A percentile compares a stretch with the other conserved stretches of the same genome.
Conservation (phyloP, 2,113 vertebrate genomes). For the Choloepus hoffmanni region DNA sequence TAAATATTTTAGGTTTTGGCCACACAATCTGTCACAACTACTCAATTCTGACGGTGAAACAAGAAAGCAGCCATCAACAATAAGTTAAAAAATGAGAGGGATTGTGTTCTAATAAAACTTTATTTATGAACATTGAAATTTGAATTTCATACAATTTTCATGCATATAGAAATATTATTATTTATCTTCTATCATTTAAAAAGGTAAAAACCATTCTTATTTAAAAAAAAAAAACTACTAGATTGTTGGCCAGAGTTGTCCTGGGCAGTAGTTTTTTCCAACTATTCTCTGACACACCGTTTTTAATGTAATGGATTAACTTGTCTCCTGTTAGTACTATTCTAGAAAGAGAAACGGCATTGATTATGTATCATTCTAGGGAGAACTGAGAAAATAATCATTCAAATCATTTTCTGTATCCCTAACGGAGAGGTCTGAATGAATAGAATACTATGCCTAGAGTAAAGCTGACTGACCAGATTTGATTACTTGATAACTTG, state of each 20-base stretch:
- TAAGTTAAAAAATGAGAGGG: constrained; percentile 36
- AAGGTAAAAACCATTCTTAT: not conserved
- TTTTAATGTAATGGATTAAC: not conserved
- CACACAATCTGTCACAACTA: constrained; percentile 33
- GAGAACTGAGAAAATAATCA: constrained; percentile 36
- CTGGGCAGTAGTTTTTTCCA: constrained; percentile 17
- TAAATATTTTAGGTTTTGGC: constrained; percentile 11
- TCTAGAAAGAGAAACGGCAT: not conserved
- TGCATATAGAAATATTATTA: not conserved
- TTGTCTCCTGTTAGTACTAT: not conserved
- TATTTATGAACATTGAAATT: constrained; percentile 26
- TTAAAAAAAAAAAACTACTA: not conserved
- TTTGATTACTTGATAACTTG: constrained; percentile 17
- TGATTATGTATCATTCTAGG: not conserved
- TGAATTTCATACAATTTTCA: constrained; percentile 50
- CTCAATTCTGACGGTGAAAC: not conserved
- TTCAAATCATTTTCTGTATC: not conserved
- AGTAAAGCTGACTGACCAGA: not conserved
- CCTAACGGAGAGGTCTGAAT: constrained; percentile 2
- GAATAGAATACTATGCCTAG: not conserved
- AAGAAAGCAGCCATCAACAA: constrained; percentile 22
- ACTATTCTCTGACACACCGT: not conserved
- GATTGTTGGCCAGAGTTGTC: constrained; percentile 11
- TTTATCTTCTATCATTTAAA: constrained; percentile 15
- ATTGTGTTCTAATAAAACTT: constrained; percentile 24